Conservation (phyloP, 1,140 invertebrate genomes). For the Daktulosphaira vitifoliae region DNA sequence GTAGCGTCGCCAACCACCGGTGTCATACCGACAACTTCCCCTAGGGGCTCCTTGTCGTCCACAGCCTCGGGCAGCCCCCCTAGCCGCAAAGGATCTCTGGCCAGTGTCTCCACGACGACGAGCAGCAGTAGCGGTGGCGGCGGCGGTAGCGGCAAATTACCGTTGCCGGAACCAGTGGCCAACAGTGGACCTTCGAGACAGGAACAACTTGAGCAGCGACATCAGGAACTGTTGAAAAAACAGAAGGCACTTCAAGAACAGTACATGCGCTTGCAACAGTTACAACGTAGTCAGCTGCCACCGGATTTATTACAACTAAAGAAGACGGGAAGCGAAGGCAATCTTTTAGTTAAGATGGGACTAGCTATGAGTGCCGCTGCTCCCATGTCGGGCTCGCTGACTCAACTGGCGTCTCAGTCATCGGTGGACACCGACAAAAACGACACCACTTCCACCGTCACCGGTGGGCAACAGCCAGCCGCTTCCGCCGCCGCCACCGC, state of each 20-base stretch:
- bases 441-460: constrained; percentile 34
- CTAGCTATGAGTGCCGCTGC: constrained; percentile 50
- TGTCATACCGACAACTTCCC: constrained; percentile 40
- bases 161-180: constrained; percentile 5
- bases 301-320: constrained; percentile 59
- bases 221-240: constrained; percentile 75
- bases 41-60: constrained; percentile 34
- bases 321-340: constrained; percentile 82
- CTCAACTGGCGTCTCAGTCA: constrained; percentile 45
- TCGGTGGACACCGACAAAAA: constrained; percentile 43
- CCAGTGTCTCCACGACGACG: neutral
- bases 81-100: neutral
- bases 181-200: constrained; percentile 49
- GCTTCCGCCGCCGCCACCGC: constrained; percentile 37
- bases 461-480: neutral
- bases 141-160: constrained; percentile 43
- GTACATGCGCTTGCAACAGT: constrained; percentile 72
- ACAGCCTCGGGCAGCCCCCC: constrained; percentile 38
- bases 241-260: constrained; percentile 81
- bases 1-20: constrained; percentile 62
- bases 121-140: constrained; percentile 46
- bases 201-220: constrained; percentile 66
- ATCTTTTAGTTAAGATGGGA: constrained; percentile 75
- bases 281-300: constrained; percentile 60
- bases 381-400: constrained; percentile 54